Base-by-base conservation (phyloP, 2,888 invertebrate genomes). In the Ectropis crepuscularia region DNA sequence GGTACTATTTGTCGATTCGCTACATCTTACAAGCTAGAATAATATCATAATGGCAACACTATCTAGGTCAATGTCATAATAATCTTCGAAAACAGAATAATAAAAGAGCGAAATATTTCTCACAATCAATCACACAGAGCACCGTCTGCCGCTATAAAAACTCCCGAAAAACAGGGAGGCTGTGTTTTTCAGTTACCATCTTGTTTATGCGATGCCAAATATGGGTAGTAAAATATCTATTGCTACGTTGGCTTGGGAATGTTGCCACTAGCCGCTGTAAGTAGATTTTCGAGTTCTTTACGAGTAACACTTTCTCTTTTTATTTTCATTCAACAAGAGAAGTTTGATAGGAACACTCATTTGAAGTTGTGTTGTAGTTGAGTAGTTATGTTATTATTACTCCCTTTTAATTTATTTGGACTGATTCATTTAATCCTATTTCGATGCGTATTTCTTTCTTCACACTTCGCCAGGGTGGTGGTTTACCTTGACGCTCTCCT, bases 191-290 rank as follows among this genome's bases (percentile, higher is more conserved):
- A 72, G 78, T 75, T 74, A 80, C 74, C 76, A 74, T 77, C 73
- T 75, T 80, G 81, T 80, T 78, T 81, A 81, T 78, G 73, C 65
- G 77, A 70, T 73, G 72, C 78, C 74, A 75, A 80, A 80, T 76
- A 77, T 78, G 77, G 73, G 74, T 76, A 67, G 63, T 70, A 72
- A 80, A 79, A 77, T 68, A 75, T 67, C 73, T 74, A 75, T 74
- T 72, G 73, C 73, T 73, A 69, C 68, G 65, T 69, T 72, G 72
- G 72, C 58, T 72, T 69, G 72, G 67, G 41, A 41, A 53, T 59
- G 59, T 54, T 59, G 59, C 54, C 59, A 59, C 53, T 55, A 59
- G 61, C 63, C 48, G 38, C 38, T 16, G 9, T 46, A 39, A 55
- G 54, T 38, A 42, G 38, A 58, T 36, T 55, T 45, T 39, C 36